Conservation (phyloP, 2,113 vertebrate genomes). For the Dunckerocampus dactyliophorus region DNA sequence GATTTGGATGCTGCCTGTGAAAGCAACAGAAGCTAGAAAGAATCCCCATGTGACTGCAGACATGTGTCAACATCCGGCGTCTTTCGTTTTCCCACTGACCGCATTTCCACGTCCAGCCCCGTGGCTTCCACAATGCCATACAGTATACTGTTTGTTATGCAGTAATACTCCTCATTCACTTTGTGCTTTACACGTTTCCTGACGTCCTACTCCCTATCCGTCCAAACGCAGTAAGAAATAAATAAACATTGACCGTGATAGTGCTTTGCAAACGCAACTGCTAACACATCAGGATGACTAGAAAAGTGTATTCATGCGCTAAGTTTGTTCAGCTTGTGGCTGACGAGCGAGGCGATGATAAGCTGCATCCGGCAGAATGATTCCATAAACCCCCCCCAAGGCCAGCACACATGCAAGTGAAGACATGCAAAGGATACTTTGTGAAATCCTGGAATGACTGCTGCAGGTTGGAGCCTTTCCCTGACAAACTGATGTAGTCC, state of each 20-base stretch:
- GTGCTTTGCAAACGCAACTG: conserved; percentile 61
- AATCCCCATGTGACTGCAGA: conserved; percentile 69
- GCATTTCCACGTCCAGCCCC: not conserved
- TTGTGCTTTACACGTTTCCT: conserved; percentile 70
- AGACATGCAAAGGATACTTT: conserved; percentile 81
- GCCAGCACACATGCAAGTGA: conserved; percentile 68
- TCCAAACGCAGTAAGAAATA: conserved; percentile 28
- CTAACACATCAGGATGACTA: conserved; percentile 6
- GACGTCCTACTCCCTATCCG: conserved; percentile 44
- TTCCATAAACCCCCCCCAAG: conserved; percentile 28
- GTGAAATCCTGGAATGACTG: conserved; percentile 76
- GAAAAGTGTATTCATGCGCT: not conserved
- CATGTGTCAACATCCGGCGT: conserved; percentile 45
- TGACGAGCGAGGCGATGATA: conserved; percentile 55
- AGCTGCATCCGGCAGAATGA: conserved; percentile 68
- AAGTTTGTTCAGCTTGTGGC: not conserved
- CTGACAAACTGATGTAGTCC: conserved; percentile 79
- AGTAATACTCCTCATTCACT: conserved; percentile 4
- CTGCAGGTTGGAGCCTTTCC: conserved; percentile 70
- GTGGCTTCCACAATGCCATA: not conserved
- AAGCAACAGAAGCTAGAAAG: conserved; percentile 77
- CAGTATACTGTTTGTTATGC: not conserved
- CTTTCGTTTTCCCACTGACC: not conserved
- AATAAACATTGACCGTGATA: conserved; percentile 64
- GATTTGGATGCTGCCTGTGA: conserved; percentile 82